Conservation (phyloP, 2,888 invertebrate species). For the Carpatolechia fugitivella region DNA sequence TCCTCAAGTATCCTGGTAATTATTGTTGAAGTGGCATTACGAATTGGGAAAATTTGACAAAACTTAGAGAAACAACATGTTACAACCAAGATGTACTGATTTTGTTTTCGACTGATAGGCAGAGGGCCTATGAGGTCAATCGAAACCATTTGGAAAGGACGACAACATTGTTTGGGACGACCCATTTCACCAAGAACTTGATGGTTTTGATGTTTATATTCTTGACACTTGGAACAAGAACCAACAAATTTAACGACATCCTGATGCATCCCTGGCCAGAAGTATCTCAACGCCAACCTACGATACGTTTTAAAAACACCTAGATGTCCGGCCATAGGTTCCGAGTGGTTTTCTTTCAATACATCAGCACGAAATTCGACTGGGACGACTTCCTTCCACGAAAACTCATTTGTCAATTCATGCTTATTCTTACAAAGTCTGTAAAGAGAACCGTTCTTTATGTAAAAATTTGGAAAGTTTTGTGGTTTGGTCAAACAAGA, state of each 20-base stretch:
- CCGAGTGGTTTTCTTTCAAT: background rate
- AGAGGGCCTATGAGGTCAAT: constrained; percentile 25
- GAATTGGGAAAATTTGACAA: constrained; percentile 18
- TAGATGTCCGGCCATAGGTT: constrained; percentile 10
- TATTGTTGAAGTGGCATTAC: constrained; percentile 12
- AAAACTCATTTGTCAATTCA: background rate
- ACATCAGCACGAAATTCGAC: background rate
- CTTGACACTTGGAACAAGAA: constrained; percentile 16
- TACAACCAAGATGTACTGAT: constrained; percentile 21
- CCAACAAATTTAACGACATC: constrained; percentile 21
- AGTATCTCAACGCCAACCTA: constrained; percentile 16
- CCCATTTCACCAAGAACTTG: constrained; percentile 22
- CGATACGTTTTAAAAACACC: constrained; percentile 25
- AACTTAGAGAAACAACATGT: constrained; percentile 26
- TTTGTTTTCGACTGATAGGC: constrained; percentile 19
- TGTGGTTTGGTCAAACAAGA: background rate
- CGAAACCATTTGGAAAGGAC: constrained; percentile 23
- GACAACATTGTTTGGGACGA: constrained; percentile 20
- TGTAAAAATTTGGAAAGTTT: background rate
- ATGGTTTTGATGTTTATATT: constrained; percentile 19
- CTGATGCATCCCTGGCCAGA: constrained; percentile 13
- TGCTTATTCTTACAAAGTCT: background rate
- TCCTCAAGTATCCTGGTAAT: constrained; percentile 24
- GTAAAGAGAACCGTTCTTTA: background rate
- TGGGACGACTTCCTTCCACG: constrained; percentile 1